These are phyloP conservation scores for Leptobrachium ailaonicum DNA, from an alignment of 2,113 vertebrate genomes.

Conservation along the genomic window DNA sequence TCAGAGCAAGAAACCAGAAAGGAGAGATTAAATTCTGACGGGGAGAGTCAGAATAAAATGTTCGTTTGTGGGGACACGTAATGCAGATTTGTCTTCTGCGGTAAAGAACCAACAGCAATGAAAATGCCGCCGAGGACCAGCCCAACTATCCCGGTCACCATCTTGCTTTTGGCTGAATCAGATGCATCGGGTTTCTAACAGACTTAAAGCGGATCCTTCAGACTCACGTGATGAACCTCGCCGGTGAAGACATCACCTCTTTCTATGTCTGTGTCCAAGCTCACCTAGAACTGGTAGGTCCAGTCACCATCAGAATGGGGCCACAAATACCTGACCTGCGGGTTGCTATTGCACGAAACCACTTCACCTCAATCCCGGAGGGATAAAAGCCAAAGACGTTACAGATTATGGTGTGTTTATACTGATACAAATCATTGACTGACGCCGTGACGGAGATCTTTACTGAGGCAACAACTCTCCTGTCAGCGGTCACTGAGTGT, in stretches of 20 bases:
- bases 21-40: too few species aligned
- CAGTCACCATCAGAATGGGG: conserved; percentile 12
- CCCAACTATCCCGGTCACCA: conserved; percentile 46
- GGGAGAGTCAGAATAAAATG: too few species aligned
- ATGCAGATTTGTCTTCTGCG: conserved; percentile 39
- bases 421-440: too few species aligned
- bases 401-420: too few species aligned
- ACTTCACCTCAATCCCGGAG: too few species aligned
- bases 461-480: too few species aligned
- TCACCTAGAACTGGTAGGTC: conserved; percentile 44
- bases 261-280: conserved; percentile 27
- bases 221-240: conserved; percentile 21
- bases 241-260: conserved; percentile 23
- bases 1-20: too few species aligned
- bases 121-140: conserved; percentile 50
- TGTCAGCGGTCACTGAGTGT: too few species aligned
- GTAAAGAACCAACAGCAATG: conserved; percentile 24
- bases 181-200: conserved; percentile 25
- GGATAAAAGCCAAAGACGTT: too few species aligned
- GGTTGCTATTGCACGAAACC: neutral
- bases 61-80: too few species aligned
- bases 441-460: too few species aligned
- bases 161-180: conserved; percentile 50
- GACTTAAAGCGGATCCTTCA: neutral
- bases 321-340: neutral